Evolutionary conservation across 2,888 invertebrate genomes (phyloP), one percentile per base, ranked within the genome.

Genomic region (Hyppa rectilinea): DNA sequence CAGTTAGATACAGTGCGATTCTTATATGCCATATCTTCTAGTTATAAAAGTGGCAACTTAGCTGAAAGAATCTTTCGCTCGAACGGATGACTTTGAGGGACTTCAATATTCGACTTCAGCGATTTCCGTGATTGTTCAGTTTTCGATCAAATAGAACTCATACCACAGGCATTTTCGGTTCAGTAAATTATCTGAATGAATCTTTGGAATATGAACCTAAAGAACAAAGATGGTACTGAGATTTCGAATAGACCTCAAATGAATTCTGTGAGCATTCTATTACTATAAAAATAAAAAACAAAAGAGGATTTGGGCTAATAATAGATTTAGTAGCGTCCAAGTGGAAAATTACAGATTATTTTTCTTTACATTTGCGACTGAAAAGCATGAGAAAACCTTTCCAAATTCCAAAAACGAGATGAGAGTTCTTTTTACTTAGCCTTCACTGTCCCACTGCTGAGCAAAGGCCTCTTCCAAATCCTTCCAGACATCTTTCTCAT

Each of bases 1-100:
- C 94, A 87, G 87, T 93, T 89, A 90, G 91, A 91, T 89, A 92
- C 92, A 91, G 87, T 88, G 87, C 89, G 89, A 91, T 91, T 93
- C 90, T 91, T 92, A 91, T 92, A 92, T 92, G 89, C 84, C 89
- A 89, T 81, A 83, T 92, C 88, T 90, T 85, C 81, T 87, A 89
- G 90, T 87, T 90, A 90, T 89, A 87, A 88, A 89, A 91, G 88
- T 88, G 80, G 87, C 84, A 90, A 90, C 88, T 92, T 88, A 87
- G 86, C 87, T 89, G 82, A 87, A 87, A 87, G 87, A 90, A 88
- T 88, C 86, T 89, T 87, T 87, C 66, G 87, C 84, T 88, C 83
- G 85, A 90, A 87, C 85, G 86, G 82, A 83, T 82, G 79, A 88
- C 92, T 92, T 92, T 91, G 89, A 89, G 77, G 74, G 83, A 87